phyloP scores from a whole-genome alignment of 2,113 vertebrate species.

The Triplophysa siluroides region DNA sequence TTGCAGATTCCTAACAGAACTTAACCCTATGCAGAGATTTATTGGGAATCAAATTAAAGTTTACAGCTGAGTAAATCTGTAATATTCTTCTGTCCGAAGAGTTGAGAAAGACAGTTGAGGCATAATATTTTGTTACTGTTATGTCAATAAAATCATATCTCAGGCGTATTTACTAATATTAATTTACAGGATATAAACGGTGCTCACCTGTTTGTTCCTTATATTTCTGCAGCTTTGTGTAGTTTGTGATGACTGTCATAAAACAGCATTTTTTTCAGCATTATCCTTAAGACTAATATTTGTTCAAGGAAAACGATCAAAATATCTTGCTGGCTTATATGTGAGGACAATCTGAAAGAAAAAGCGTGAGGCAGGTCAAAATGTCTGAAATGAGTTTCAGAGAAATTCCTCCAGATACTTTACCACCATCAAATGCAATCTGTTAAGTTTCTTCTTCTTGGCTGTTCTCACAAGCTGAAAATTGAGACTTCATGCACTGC shows the following conservation, averaged over 20 bases:
- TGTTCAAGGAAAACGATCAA: conserved; percentile 1
- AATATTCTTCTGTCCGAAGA: too few relatives aligned
- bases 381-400: conserved; percentile 1
- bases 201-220: conserved; percentile 8
- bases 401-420: not conserved
- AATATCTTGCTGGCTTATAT: not conserved
- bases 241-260: not conserved
- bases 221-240: not conserved
- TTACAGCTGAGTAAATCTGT: too few relatives aligned
- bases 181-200: conserved; percentile 22
- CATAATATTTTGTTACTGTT: conserved; percentile 52
- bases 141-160: conserved; percentile 47
- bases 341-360: not conserved
- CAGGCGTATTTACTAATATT: conserved; percentile 56
- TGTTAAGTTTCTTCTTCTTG: not conserved
- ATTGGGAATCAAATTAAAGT: too few relatives aligned
- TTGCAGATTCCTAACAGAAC: too few relatives aligned
- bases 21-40: too few relatives aligned
- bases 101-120: conserved; percentile 30
- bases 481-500: conserved; percentile 9
- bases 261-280: not conserved
- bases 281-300: not conserved
- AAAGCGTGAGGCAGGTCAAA: not conserved
- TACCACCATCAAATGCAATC: conserved; percentile 1
- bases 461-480: conserved; percentile 4